phyloP scores from a whole-genome alignment of 2,797 vertebrate genomes.

The Balearica regulorum region DNA sequence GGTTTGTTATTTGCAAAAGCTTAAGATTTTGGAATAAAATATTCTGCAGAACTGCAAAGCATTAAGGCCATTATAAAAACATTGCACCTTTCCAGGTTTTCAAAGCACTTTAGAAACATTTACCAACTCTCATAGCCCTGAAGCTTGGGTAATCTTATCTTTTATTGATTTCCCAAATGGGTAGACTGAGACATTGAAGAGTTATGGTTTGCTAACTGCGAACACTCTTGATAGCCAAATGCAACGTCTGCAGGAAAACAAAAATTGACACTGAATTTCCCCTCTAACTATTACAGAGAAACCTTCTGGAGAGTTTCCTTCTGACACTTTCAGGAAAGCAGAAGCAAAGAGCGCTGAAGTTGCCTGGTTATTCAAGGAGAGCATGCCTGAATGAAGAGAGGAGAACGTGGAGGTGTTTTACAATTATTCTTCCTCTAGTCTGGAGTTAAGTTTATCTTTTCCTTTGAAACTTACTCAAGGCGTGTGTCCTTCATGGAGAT shows the following conservation, averaged over 20 bases:
- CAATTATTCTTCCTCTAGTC: background rate
- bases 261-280: background rate
- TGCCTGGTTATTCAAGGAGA: background rate
- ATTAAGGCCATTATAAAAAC: background rate
- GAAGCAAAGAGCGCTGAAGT: background rate
- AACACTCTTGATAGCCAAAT: background rate
- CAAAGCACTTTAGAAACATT: background rate
- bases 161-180: constrained; percentile 18
- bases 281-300: background rate
- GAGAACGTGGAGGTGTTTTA: background rate
- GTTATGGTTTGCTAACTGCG: background rate
- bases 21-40: background rate
- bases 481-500: accelerated
- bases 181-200: background rate
- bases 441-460: background rate
- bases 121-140: background rate
- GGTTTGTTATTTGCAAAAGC: background rate
- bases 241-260: background rate
- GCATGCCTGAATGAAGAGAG: background rate
- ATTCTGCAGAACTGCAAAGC: background rate
- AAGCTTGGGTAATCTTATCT: background rate
- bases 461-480: background rate
- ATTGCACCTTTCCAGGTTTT: background rate
- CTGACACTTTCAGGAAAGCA: background rate
- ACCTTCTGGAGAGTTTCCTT: background rate